Conservation (phyloP, 2,888 invertebrate species). For the Chaitophorus viminalis region DNA sequence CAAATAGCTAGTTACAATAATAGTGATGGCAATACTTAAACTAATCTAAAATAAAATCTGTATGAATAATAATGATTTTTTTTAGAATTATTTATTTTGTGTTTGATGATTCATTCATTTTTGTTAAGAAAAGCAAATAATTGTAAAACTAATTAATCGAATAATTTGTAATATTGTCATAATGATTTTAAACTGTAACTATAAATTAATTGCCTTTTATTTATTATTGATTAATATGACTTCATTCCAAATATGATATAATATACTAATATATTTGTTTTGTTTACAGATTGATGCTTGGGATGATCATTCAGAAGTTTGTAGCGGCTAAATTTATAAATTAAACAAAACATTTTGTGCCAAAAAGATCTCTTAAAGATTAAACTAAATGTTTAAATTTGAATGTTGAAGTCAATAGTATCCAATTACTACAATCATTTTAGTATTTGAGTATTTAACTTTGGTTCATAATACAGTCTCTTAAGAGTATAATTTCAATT, state of each 20-base stretch:
- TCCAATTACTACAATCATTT: background rate
- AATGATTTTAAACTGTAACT: too few species aligned
- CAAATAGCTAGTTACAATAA: too few species aligned
- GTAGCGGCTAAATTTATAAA: constrained; percentile 74
- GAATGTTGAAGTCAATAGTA: background rate
- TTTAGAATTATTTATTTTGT: background rate
- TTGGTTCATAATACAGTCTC: background rate
- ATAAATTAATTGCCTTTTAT: background rate
- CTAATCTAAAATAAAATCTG: background rate
- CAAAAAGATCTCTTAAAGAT: constrained; percentile 63
- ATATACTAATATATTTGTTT: constrained; percentile 49
- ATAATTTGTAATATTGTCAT: background rate
- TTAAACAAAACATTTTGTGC: constrained; percentile 61
- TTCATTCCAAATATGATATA: too few species aligned
- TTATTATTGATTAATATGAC: too few species aligned
- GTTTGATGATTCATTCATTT: background rate
- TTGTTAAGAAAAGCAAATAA: background rate
- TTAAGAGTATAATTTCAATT: background rate
- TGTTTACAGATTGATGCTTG: constrained; percentile 80
- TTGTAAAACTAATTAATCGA: background rate
- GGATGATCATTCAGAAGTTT: constrained; percentile 88
- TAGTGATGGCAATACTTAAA: too few species aligned
- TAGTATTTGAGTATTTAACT: constrained; percentile 2
- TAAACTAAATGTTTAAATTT: background rate
- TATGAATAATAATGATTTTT: background rate